Percentiles rank a stretch among this genome's conserved stretches.
Evolutionary conservation across 2,888 invertebrate species (phyloP).

Genomic region (Galeruca laticollis): DNA sequence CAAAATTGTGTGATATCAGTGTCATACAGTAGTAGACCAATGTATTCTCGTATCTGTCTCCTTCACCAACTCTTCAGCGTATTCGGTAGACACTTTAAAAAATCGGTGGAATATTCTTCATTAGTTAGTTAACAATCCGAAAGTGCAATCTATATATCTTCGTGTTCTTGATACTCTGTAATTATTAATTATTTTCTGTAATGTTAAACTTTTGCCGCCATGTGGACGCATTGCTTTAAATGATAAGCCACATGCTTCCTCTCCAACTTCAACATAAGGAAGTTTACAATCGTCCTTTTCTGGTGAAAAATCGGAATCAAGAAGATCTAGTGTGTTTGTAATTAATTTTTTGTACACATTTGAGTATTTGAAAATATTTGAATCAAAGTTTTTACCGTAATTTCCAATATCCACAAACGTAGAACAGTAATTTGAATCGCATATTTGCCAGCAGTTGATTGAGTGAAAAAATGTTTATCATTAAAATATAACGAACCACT

Average conservation of each 20-base stretch:
- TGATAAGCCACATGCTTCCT: background rate
- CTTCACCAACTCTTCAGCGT: background rate
- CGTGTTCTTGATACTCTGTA: background rate
- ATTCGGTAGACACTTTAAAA: background rate
- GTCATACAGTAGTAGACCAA: background rate
- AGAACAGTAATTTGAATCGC: background rate
- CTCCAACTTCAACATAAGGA: too few species aligned
- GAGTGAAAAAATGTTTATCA: conserved; percentile 6
- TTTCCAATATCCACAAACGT: background rate
- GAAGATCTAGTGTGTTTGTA: background rate
- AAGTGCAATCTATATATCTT: background rate
- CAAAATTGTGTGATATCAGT: too few species aligned
- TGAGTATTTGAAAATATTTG: background rate
- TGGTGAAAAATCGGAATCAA: background rate
- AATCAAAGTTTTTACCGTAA: background rate
- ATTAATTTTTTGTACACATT: background rate
- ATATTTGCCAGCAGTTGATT: too few species aligned
- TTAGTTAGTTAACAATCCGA: background rate
- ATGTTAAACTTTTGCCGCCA: background rate
- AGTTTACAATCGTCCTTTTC: too few species aligned
- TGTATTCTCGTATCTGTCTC: background rate
- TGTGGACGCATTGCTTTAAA: background rate
- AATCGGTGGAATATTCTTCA: background rate
- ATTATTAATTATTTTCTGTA: background rate
- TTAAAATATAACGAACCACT: conserved; percentile 8